These are phyloP conservation scores for Hippopotamyrus pictus DNA, from an alignment of 2,797 vertebrate species.

Conservation along the genomic window DNA sequence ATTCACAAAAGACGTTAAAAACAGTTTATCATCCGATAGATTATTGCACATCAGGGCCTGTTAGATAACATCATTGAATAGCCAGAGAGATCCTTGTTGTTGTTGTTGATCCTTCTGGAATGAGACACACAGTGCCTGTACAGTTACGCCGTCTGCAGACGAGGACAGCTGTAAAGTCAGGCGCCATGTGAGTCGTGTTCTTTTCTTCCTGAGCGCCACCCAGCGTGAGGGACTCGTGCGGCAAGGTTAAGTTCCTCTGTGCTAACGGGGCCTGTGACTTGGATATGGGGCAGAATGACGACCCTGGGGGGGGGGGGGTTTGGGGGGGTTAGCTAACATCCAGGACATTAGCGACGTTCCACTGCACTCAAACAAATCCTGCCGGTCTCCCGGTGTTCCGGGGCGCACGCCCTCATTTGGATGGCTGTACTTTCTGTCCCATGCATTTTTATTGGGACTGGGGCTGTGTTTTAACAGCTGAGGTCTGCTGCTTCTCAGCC, in stretches of 20 bases:
- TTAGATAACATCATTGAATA: not conserved
- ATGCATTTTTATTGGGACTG: not conserved
- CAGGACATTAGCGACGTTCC: not conserved
- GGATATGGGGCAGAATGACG: not conserved
- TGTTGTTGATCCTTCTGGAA: not conserved
- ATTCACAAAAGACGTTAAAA: not conserved
- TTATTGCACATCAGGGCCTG: not conserved
- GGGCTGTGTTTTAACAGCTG: constrained; percentile 1
- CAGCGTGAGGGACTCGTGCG: not conserved
- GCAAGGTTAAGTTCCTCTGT: not conserved
- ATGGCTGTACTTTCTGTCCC: not conserved
- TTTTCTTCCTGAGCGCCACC: not conserved
- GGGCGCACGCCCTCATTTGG: not conserved
- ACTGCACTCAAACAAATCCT: not conserved
- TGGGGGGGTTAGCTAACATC: not conserved
- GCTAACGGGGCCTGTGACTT: not conserved
- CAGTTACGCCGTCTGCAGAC: not conserved
- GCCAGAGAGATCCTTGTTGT: not conserved
- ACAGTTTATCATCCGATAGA: not conserved
- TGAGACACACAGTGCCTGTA: not conserved
- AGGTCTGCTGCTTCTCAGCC: not conserved
- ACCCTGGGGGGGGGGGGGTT: not conserved
- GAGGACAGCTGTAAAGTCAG: not conserved
- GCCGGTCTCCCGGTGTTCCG: not conserved
- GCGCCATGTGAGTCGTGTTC: not conserved